Evolutionary conservation across 92 coral and sea anemone species (phyloP).

Genomic region (Porites evermanni): DNA sequence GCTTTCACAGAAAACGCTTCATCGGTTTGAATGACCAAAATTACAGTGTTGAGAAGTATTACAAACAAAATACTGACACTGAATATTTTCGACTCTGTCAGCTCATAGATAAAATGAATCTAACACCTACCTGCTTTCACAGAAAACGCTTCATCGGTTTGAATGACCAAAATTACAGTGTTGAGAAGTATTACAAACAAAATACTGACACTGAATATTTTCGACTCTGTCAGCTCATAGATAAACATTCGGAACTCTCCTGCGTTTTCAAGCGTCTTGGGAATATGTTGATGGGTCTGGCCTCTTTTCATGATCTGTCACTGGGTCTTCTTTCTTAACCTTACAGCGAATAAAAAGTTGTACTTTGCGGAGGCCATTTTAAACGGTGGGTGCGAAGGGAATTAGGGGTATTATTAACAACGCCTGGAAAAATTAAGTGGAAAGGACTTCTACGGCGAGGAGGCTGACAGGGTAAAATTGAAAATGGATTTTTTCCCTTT

Average conservation of each 20-base stretch:
- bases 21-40: conserved; percentile 93
- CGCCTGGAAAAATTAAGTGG: not conserved
- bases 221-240: conserved; percentile 95
- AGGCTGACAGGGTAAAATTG: not conserved
- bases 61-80: conserved; percentile 96
- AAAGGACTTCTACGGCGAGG: not conserved
- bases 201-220: conserved; percentile 89
- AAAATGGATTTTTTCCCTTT: not conserved
- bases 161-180: conserved; percentile 94
- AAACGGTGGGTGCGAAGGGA: conserved; percentile 9
- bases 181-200: conserved; percentile 93
- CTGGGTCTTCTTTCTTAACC: not conserved
- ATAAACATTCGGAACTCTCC: conserved; percentile 93
- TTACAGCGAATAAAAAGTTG: conserved; percentile 32
- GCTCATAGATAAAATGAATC: conserved; percentile 74
- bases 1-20: conserved; percentile 87
- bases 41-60: conserved; percentile 93
- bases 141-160: conserved; percentile 88
- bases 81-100: conserved; percentile 92
- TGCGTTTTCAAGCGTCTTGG: conserved; percentile 95
- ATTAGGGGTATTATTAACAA: conserved; percentile 3
- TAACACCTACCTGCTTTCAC: conserved; percentile 84
- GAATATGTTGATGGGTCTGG: conserved; percentile 72
- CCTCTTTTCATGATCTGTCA: conserved; percentile 6
- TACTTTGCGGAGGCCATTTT: conserved; percentile 16